Evolutionary conservation across 2,888 invertebrate genomes (phyloP).

Genomic region (Macrosiphum euphorbiae): DNA sequence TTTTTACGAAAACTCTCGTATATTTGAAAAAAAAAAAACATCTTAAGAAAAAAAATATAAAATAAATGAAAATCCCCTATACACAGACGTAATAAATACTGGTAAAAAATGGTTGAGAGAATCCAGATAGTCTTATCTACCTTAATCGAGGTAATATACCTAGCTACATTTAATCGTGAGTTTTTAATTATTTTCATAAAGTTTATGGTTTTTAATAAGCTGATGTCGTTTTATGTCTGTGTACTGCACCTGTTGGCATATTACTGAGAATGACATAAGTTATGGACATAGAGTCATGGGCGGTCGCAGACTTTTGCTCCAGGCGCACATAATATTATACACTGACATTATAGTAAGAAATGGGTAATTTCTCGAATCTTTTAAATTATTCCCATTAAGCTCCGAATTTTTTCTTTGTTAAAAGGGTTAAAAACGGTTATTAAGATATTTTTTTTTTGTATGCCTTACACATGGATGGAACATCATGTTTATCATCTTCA

Average conservation of each 20-base stretch:
- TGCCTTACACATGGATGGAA: not conserved
- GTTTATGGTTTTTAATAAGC: not conserved
- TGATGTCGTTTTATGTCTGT: not conserved
- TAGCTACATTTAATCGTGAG: not conserved
- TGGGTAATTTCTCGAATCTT: not conserved
- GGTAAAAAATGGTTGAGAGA: not conserved
- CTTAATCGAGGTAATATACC: not conserved
- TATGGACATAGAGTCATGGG: not conserved
- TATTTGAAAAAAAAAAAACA: not conserved
- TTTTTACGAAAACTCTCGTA: not conserved
- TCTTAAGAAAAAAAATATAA: not conserved
- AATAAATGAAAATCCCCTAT: not conserved
- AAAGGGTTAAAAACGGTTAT: not conserved
- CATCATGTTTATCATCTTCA: not conserved
- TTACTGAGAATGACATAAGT: slow-evolving; percentile 1
- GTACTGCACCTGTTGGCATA: not conserved
- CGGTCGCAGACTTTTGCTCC: not conserved
- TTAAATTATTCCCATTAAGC: not conserved
- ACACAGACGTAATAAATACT: too few species aligned
- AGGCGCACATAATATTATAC: not conserved
- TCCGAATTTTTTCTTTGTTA: not conserved
- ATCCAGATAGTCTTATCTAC: not conserved
- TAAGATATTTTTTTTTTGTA: not conserved
- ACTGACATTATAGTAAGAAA: not conserved
- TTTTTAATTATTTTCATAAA: slow-evolving; percentile 17